These are phyloP conservation scores for Ormia ochracea DNA, from an alignment of 2,888 invertebrate genomes.

Conservation along the genomic window DNA sequence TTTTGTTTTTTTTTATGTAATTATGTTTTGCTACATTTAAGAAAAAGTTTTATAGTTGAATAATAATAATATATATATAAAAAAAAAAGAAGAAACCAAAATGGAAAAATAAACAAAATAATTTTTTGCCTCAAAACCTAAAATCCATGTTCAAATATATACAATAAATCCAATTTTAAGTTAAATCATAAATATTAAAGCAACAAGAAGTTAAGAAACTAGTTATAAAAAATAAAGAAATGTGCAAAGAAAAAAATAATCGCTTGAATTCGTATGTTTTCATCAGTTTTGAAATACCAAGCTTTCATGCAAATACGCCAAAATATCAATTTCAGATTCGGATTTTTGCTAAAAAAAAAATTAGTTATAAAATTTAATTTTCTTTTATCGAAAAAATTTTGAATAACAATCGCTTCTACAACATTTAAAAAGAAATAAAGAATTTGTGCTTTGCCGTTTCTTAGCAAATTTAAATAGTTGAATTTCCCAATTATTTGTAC, in stretches of 20 bases:
- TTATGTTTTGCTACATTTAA: neutral
- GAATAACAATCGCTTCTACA: neutral
- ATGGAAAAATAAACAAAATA: slow-evolving; percentile 44
- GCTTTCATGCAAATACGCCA: neutral
- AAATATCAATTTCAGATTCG: neutral
- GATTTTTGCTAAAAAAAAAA: neutral
- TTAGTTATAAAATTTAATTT: neutral
- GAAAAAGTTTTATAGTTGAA: neutral
- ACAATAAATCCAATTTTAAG: slow-evolving; percentile 31
- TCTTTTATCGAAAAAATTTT: neutral
- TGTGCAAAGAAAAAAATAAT: neutral
- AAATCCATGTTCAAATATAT: neutral
- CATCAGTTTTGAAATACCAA: neutral
- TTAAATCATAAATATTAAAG: slow-evolving; percentile 27
- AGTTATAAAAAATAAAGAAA: neutral
- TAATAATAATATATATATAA: too few relatives aligned
- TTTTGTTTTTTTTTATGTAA: too few relatives aligned
- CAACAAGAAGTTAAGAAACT: neutral
- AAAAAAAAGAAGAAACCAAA: neutral
- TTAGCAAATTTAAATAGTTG: too few relatives aligned
- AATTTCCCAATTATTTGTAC: too few relatives aligned
- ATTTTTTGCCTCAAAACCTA: slow-evolving; percentile 54
- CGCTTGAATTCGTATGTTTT: neutral
- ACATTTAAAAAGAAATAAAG: slow-evolving; percentile 12
- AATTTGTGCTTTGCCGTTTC: neutral